These are phyloP conservation scores for Thymelicus sylvestris DNA, from an alignment of 2,888 invertebrate genomes.

Conservation along the genomic window DNA sequence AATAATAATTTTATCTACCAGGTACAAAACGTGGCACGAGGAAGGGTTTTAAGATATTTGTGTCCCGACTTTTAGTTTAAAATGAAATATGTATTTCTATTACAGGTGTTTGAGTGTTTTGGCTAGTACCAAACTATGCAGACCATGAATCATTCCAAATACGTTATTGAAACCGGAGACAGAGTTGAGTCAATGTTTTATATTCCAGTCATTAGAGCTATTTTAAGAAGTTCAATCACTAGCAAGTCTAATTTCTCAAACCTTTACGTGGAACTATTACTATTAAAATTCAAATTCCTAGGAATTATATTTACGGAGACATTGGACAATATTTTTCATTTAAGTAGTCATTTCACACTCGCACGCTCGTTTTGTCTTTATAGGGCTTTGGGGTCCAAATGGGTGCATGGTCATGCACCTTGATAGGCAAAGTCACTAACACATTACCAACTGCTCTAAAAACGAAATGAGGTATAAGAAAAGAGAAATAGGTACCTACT, in stretches of 20 bases:
- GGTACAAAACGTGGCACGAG: not conserved
- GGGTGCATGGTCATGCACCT: too few species aligned
- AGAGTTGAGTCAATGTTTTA: conserved; percentile 11
- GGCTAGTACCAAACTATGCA: conserved; percentile 2
- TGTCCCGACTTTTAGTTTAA: not conserved
- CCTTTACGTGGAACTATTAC: not conserved
- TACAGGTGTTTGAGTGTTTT: not conserved
- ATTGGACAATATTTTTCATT: too few species aligned
- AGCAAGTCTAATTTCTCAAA: not conserved
- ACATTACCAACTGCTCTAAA: too few species aligned
- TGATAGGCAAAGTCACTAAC: too few species aligned
- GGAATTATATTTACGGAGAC: too few species aligned
- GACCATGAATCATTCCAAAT: conserved; percentile 4
- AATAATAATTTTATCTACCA: too few species aligned
- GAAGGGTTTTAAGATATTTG: not conserved
- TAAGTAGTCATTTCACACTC: too few species aligned
- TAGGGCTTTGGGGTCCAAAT: too few species aligned
- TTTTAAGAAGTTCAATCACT: conserved; percentile 7
- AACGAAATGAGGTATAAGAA: too few species aligned
- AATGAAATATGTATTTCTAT: not conserved
- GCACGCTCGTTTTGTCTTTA: too few species aligned
- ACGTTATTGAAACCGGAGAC: conserved; percentile 4
- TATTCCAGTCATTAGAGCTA: not conserved
- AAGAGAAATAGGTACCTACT: too few species aligned
- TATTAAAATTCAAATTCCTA: too few species aligned